Evolutionary conservation across 1,140 invertebrate species (phyloP).

Genomic region (Diplogasteroides magnus): DNA sequence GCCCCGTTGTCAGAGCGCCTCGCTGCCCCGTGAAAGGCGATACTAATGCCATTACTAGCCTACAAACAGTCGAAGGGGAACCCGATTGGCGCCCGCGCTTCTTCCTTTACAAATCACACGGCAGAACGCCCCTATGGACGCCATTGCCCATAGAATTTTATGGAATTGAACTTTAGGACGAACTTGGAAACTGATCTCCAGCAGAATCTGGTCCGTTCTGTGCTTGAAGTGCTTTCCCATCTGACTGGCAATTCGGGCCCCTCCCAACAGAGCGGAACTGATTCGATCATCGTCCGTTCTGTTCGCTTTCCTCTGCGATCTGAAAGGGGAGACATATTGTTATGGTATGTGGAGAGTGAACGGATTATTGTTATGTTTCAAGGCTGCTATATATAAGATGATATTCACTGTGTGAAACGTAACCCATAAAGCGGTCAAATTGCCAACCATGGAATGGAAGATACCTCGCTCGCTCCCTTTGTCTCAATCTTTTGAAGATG

Average conservation of each 20-base stretch:
- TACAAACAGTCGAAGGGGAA: no score
- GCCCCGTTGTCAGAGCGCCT: no score
- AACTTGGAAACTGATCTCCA: constrained; percentile 41
- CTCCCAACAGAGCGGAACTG: constrained; percentile 44
- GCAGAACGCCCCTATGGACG: no score
- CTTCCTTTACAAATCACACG: no score
- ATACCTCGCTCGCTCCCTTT: constrained; percentile 42
- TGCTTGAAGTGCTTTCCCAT: constrained; percentile 50
- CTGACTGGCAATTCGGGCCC: constrained; percentile 45
- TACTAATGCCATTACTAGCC: not conserved
- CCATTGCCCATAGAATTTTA: no score
- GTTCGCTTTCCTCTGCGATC: not conserved
- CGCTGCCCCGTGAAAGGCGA: not conserved
- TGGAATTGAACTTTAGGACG: no score
- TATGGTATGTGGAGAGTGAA: constrained; percentile 10
- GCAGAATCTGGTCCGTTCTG: constrained; percentile 42
- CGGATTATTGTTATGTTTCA: no score
- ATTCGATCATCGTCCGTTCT: constrained; percentile 38
- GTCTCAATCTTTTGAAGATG: constrained; percentile 73
- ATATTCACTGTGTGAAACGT: no score
- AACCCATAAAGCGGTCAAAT: no score
- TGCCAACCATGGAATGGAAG: no score
- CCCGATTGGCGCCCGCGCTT: no score
- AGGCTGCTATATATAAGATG: no score
- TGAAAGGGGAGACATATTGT: not conserved